Percentiles rank a stretch among this genome's conserved stretches.
These are phyloP conservation scores for Drosophila ogumai DNA, from an alignment of 1,140 invertebrate genomes.

Conservation along the genomic window DNA sequence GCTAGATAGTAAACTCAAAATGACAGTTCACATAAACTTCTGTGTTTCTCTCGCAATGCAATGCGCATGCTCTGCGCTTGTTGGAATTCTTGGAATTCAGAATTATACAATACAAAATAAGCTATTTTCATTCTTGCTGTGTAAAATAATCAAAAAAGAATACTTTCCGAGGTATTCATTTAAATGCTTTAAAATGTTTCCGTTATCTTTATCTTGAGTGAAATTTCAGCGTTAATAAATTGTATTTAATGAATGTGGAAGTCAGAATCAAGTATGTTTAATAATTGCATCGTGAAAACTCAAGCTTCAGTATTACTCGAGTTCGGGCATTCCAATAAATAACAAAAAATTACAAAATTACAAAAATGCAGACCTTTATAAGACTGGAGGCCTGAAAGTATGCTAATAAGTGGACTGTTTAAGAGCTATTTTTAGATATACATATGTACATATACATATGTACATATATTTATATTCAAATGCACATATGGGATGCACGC, in stretches of 20 bases:
- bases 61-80: neutral
- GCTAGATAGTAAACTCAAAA: neutral
- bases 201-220: neutral
- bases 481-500: neutral
- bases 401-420: neutral
- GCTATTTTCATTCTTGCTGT: conserved; percentile 2
- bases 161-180: neutral
- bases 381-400: neutral
- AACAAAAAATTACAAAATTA: neutral
- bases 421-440: too few relatives aligned
- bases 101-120: conserved; percentile 22
- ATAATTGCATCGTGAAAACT: neutral
- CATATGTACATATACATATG: neutral
- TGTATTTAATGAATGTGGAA: conserved; percentile 3
- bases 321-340: neutral
- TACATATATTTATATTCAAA: neutral
- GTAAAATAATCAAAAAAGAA: conserved; percentile 3
- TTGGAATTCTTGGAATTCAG: conserved; percentile 17
- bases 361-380: neutral
- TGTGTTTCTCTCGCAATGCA: neutral
- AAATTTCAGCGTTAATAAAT: neutral
- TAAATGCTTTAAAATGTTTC: neutral
- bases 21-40: neutral
- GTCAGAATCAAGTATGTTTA: conserved; percentile 6
- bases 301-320: neutral